phyloP scores from a whole-genome alignment of 2,888 invertebrate species.

The Drosophila niveifrons region DNA sequence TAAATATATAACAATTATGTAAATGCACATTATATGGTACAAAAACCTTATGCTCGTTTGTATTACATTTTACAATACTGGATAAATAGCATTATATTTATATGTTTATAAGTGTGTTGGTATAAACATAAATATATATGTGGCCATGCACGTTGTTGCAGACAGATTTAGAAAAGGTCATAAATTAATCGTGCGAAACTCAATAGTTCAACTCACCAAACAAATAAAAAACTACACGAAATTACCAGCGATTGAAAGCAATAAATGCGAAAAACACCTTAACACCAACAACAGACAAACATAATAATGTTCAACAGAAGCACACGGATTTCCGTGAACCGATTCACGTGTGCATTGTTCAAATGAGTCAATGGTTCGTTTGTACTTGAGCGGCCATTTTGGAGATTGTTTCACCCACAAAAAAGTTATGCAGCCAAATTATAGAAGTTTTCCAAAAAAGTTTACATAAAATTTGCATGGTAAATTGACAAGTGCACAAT shows the following conservation, averaged over 20 bases:
- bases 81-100: neutral
- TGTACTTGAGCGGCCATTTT: constrained; percentile 78
- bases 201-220: constrained; percentile 38
- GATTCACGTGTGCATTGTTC: constrained; percentile 67
- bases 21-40: neutral
- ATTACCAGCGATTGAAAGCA: neutral
- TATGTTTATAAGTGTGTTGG: constrained; percentile 30
- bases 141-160: neutral
- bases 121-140: constrained; percentile 21
- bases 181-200: neutral
- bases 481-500: constrained; percentile 70
- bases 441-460: constrained; percentile 61
- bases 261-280: neutral
- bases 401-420: constrained; percentile 79
- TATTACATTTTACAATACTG: constrained; percentile 38
- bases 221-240: neutral
- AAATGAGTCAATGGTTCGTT: constrained; percentile 64
- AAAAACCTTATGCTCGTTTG: neutral
- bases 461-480: constrained; percentile 63
- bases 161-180: neutral
- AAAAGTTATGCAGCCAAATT: constrained; percentile 78
- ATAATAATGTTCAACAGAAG: constrained; percentile 39
- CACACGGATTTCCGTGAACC: constrained; percentile 59
- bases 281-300: neutral
- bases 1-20: neutral